These are phyloP conservation scores for Chaetogeoica ovagalla DNA, from an alignment of 2,888 invertebrate genomes.

Conservation along the genomic window DNA sequence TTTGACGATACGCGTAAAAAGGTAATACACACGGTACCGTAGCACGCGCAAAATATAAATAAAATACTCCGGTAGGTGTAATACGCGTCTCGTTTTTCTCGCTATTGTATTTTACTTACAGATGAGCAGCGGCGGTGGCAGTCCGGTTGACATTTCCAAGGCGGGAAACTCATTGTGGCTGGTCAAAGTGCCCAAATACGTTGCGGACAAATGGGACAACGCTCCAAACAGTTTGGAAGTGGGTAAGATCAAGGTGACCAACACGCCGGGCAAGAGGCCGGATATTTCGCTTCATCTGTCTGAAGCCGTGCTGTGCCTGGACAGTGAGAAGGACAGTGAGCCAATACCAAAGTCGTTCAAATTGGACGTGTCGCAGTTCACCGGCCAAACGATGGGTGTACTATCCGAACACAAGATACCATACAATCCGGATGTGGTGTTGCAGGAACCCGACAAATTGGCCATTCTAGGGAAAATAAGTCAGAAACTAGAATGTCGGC, in stretches of 20 bases:
- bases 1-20: too few relatives aligned
- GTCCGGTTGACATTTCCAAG: conserved; percentile 77
- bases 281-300: conserved; percentile 86
- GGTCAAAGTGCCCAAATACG: conserved; percentile 94
- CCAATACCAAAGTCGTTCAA: conserved; percentile 88
- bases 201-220: conserved; percentile 93
- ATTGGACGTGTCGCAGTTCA: conserved; percentile 87
- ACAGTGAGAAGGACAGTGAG: conserved; percentile 77
- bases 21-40: too few relatives aligned
- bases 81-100: too few relatives aligned
- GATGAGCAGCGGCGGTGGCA: conserved; percentile 3
- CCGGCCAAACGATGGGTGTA: conserved; percentile 87
- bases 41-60: too few relatives aligned
- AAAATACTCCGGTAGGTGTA: too few relatives aligned
- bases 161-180: conserved; percentile 93
- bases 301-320: conserved; percentile 75
- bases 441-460: conserved; percentile 80
- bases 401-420: conserved; percentile 71
- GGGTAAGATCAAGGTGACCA: conserved; percentile 76
- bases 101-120: neutral
- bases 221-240: conserved; percentile 90
- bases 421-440: conserved; percentile 64
- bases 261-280: conserved; percentile 72
- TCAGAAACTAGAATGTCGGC: conserved; percentile 91
- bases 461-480: conserved; percentile 92